These are phyloP conservation scores for Tuberolachnus salignus DNA, from an alignment of 2,888 invertebrate genomes.

Conservation along the genomic window DNA sequence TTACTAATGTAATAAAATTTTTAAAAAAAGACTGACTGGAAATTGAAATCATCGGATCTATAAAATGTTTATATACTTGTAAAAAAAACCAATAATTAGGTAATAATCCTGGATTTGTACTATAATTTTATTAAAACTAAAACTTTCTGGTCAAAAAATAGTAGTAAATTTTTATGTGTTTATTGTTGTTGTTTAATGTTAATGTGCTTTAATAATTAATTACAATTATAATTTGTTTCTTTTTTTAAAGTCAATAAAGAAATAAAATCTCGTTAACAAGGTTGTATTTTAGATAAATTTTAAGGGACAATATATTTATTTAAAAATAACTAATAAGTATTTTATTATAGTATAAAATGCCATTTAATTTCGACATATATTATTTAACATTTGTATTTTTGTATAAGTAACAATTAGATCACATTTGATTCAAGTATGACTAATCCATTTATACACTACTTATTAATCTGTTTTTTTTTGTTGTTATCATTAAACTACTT, in stretches of 20 bases:
- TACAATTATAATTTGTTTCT: too few species aligned
- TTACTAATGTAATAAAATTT: background rate
- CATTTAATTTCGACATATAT: background rate
- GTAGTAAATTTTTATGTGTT: constrained; percentile 6
- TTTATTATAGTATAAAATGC: constrained; percentile 3
- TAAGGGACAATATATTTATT: constrained; percentile 11
- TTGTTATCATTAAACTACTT: too few species aligned
- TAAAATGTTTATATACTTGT: constrained; percentile 8
- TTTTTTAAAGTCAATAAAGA: constrained; percentile 14
- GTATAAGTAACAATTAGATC: background rate
- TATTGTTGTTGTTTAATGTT: constrained; percentile 36
- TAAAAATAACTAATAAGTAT: background rate
- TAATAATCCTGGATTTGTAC: background rate
- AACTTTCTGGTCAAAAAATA: constrained; percentile 14
- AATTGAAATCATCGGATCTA: constrained; percentile 26
- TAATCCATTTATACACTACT: too few species aligned
- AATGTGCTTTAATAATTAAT: constrained; percentile 16
- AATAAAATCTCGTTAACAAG: constrained; percentile 17
- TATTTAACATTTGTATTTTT: constrained; percentile 15
- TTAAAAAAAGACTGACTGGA: constrained; percentile 37
- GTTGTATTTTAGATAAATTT: constrained; percentile 13
- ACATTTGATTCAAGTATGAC: background rate
- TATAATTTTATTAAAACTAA: constrained; percentile 17
- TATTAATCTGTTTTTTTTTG: too few species aligned
- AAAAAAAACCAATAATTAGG: constrained; percentile 10